Base-by-base conservation (phyloP, 1,140 invertebrate species). In the Solenopsis fugax region DNA sequence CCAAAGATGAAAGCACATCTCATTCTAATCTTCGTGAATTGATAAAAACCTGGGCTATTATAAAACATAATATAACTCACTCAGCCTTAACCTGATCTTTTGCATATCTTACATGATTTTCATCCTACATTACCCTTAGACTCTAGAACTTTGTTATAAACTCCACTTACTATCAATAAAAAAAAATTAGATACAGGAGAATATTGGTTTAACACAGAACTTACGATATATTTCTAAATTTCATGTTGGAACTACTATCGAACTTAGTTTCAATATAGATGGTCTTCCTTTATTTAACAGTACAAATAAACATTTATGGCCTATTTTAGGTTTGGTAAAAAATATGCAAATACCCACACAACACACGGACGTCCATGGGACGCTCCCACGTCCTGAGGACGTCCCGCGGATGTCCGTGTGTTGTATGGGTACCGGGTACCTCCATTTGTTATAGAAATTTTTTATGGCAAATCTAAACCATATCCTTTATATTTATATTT, bases 401-500 rank as follows among this genome's bases (percentile, higher is more conserved):
- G n/a, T n/a, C n/a, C n/a, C n/a, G n/a, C n/a, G n/a, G n/a, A n/a
- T n/a, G n/a, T n/a, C n/a, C n/a, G n/a, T n/a, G n/a, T n/a, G n/a
- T n/a, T n/a, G n/a, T n/a, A n/a, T n/a, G n/a, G n/a, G n/a, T n/a
- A n/a, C n/a, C n/a, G 21, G 21, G 21, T 54, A 7, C 18, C 52
- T 21, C 3, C 10, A 58, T 24, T 58, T 24, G 56, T 58, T 12
- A 58, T 21, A 56, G 54, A n/a, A 56, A 2, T 58, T 58, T 24
- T 56, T 58, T 58, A 58, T 24, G 9, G 56, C n/a, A 9, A n/a
- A n/a, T n/a, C n/a, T n/a, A n/a, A n/a, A n/a, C n/a, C n/a, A n/a
- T n/a, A n/a, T n/a, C n/a, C n/a, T 58, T 58, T 58, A 58, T n/a
- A 21, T 58, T 21, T 58, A 24, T 58, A 58, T 58, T 21, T 58